Conservation (phyloP, 2,113 vertebrate genomes). For the Anguilla rostrata region DNA sequence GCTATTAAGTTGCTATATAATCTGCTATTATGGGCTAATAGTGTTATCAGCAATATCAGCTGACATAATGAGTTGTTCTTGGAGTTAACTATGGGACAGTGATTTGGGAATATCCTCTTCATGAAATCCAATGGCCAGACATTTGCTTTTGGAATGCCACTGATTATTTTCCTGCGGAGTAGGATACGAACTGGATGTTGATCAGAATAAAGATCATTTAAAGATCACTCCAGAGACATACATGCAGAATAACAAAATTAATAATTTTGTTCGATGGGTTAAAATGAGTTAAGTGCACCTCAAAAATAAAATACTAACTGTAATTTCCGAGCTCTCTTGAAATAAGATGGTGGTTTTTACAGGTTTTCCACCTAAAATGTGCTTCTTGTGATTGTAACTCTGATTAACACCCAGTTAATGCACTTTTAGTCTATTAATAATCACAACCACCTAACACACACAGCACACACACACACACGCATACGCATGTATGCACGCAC, state of each 20-base stretch:
- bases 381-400: constrained; percentile 65
- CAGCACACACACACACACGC: constrained; percentile 25
- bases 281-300: not conserved
- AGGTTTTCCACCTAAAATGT: constrained; percentile 54
- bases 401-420: constrained; percentile 73
- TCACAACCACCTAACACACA: constrained; percentile 42
- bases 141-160: too few species aligned
- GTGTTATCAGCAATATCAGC: not conserved
- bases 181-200: not conserved
- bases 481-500: constrained; percentile 31
- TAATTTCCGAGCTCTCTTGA: constrained; percentile 55
- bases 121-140: too few species aligned
- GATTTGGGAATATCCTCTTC: too few species aligned
- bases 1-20: not conserved
- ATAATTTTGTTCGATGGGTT: not conserved
- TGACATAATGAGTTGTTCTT: too few species aligned
- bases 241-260: not conserved
- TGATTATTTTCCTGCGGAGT: too few species aligned
- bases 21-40: not conserved
- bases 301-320: not conserved
- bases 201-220: not conserved
- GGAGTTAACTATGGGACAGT: not conserved
- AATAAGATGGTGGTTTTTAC: constrained; percentile 63
- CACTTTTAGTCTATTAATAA: constrained; percentile 66
- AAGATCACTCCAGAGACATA: not conserved